Conservation (phyloP, 2,888 invertebrate species). For the Emesis russula region DNA sequence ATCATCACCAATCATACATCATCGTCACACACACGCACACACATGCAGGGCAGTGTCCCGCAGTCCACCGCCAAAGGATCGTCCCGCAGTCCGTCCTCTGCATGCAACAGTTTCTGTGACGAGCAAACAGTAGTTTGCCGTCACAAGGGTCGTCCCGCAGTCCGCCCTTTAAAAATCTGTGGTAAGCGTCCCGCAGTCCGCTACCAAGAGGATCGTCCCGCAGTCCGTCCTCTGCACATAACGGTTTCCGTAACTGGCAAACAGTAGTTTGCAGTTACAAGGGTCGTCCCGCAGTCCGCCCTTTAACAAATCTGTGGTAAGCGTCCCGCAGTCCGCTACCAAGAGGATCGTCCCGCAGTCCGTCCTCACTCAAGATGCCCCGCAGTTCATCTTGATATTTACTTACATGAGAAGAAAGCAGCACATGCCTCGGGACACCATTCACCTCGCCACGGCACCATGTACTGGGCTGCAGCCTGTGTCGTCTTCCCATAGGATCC, state of each 20-base stretch:
- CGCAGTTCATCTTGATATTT: background rate
- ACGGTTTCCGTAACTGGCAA: background rate
- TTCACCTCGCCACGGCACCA: conserved; percentile 78
- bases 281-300: conserved; percentile 34
- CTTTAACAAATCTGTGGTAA: background rate
- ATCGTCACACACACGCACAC: background rate
- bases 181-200: conserved; percentile 21
- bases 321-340: conserved; percentile 24
- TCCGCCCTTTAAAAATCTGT: conserved; percentile 6
- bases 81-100: conserved; percentile 19
- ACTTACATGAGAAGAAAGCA: conserved; percentile 52
- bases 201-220: background rate
- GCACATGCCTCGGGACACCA: conserved; percentile 62
- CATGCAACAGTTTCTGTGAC: background rate
- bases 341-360: conserved; percentile 21
- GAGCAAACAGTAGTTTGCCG: conserved; percentile 2
- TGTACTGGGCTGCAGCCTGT: conserved; percentile 71
- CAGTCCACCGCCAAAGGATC: background rate
- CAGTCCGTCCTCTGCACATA: conserved; percentile 5
- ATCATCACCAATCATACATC: background rate
- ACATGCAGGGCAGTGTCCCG: conserved; percentile 10
- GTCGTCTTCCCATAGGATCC: conserved; percentile 75
- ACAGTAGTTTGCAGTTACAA: conserved; percentile 1
- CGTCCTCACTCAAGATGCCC: conserved; percentile 19
- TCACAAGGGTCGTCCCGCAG: conserved; percentile 29